A percentile compares a stretch with the other conserved stretches of the same genome.
Evolutionary conservation across 53 echinoderm and acorn worm species (phyloP).

Genomic region (Holothuria scabra): DNA sequence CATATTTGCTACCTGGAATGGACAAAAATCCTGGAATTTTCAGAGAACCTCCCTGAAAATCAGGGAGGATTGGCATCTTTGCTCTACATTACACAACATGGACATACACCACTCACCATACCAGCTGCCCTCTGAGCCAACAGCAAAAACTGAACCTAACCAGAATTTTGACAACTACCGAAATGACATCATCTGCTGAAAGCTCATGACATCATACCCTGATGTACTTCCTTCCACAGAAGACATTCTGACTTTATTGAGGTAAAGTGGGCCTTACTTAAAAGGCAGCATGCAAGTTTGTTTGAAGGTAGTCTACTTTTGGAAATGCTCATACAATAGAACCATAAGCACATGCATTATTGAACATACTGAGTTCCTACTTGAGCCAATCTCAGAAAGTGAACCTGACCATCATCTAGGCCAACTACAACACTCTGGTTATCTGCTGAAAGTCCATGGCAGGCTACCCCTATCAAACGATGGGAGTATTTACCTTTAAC

Average conservation of each 20-base stretch:
- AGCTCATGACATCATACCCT: constrained; percentile 70
- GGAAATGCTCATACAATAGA: too few species aligned
- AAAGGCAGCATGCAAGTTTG: constrained; percentile 49
- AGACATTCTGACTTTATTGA: constrained; percentile 52
- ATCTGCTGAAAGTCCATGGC: constrained; percentile 75
- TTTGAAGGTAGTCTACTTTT: not conserved
- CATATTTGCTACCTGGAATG: too few species aligned
- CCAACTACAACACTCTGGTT: constrained; percentile 76
- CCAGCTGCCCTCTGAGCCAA: not conserved
- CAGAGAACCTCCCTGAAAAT: too few species aligned
- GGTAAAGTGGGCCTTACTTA: constrained; percentile 57
- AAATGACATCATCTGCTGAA: constrained; percentile 67
- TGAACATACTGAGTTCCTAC: not conserved
- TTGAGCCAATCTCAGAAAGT: constrained; percentile 63
- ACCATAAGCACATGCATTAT: not conserved
- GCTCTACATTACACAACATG: too few species aligned
- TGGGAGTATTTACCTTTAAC: constrained; percentile 69
- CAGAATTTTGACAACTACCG: constrained; percentile 74
- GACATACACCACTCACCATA: not conserved
- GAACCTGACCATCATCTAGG: constrained; percentile 75
- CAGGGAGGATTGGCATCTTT: too few species aligned
- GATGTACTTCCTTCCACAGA: constrained; percentile 63
- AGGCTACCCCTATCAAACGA: constrained; percentile 64
- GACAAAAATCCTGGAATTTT: too few species aligned
- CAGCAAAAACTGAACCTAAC: constrained; percentile 71